Evolutionary conservation across 2,113 vertebrate species (phyloP).

Genomic region (Fukomys damarensis): DNA sequence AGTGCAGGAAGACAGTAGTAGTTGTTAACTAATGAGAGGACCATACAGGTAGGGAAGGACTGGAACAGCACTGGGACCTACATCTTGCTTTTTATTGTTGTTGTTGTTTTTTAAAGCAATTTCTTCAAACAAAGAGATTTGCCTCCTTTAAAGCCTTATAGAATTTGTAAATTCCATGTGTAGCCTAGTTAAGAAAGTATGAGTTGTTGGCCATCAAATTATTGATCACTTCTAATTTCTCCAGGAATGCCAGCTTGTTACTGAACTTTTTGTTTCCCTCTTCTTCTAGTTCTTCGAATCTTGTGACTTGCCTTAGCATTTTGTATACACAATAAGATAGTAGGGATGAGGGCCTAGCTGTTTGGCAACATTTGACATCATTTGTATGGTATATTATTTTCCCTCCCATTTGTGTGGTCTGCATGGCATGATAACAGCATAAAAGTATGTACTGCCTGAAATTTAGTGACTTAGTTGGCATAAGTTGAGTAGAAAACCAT

Average conservation of each 20-base stretch:
- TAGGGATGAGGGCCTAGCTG: not conserved
- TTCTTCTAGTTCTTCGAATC: not conserved
- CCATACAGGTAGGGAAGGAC: not conserved
- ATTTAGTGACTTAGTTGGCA: not conserved
- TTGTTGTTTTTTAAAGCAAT: not conserved
- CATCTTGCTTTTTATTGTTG: not conserved
- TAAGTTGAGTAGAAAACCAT: not conserved
- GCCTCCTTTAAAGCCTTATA: not conserved
- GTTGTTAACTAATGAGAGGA: not conserved
- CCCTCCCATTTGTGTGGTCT: not conserved
- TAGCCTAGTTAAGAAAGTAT: not conserved
- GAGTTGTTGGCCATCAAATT: not conserved
- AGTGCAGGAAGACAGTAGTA: not conserved
- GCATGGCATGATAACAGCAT: not conserved
- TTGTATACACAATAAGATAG: not conserved
- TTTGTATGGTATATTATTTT: not conserved
- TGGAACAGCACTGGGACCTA: not conserved
- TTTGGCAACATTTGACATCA: not conserved
- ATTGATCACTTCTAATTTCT: not conserved
- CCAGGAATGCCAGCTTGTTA: too few relatives aligned
- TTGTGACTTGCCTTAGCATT: not conserved
- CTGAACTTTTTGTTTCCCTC: too few relatives aligned
- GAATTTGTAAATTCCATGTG: not conserved
- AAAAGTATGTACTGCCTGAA: not conserved
- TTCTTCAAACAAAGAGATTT: not conserved